Conservation (phyloP, 1,140 invertebrate species). For the Brachionus rotundiformis region DNA sequence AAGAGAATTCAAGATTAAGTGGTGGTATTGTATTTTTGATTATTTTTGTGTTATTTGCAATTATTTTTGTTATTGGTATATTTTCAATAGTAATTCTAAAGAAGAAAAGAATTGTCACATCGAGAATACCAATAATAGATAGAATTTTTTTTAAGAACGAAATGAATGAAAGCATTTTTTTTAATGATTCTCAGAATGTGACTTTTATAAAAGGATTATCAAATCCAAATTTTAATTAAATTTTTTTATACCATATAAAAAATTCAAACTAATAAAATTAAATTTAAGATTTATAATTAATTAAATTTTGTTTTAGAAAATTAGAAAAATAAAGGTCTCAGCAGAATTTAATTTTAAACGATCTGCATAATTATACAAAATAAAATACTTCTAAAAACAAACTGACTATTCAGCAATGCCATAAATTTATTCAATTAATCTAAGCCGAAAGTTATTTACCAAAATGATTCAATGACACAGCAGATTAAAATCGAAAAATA, state of each 20-base stretch:
- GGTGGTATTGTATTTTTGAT: slow-evolving; percentile 28
- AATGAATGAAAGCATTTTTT: not conserved
- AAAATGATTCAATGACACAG: too few species aligned
- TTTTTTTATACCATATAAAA: not conserved
- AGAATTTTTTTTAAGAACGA: slow-evolving; percentile 5
- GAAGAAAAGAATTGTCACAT: not conserved
- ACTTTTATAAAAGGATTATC: not conserved
- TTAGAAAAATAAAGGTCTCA: too few species aligned
- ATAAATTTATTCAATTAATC: too few species aligned
- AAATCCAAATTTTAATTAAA: not conserved
- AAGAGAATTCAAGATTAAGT: not conserved
- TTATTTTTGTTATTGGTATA: not conserved
- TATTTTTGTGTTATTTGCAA: not conserved
- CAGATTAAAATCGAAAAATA: too few species aligned
- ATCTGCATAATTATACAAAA: too few species aligned
- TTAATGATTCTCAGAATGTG: slow-evolving; percentile 20
- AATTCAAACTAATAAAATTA: too few species aligned
- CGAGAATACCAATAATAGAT: not conserved
- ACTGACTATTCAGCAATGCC: too few species aligned
- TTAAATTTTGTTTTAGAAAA: too few species aligned
- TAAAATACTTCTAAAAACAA: too few species aligned
- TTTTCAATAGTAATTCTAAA: not conserved
- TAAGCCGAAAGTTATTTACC: too few species aligned
- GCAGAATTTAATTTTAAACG: too few species aligned
- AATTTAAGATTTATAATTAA: too few species aligned